Percentiles rank a stretch among this genome's conserved stretches.
These are phyloP conservation scores for Mayetiola destructor DNA, from an alignment of 2,888 invertebrate genomes.

Conservation along the genomic window DNA sequence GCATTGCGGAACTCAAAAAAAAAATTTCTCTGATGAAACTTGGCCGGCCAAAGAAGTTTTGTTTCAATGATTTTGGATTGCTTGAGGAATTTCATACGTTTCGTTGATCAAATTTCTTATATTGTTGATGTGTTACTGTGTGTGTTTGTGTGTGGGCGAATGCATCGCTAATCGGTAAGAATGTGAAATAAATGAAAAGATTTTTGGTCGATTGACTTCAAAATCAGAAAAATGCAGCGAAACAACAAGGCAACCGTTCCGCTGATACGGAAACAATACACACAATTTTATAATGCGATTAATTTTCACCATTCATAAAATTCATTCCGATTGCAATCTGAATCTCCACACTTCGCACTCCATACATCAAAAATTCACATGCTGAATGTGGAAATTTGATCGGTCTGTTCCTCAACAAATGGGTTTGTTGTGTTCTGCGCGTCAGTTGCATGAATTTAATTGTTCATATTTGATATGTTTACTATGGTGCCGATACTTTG, in stretches of 20 bases:
- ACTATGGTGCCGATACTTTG: no score
- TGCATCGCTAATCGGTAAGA: no score
- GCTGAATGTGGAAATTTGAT: no score
- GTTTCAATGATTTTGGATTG: no score
- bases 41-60: no score
- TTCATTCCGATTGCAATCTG: not conserved
- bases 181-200: not conserved
- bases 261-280: slow-evolving; percentile 9
- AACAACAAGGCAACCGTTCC: not conserved
- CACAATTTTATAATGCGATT: slow-evolving; percentile 8
- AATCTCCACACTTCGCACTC: no score
- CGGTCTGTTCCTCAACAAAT: not conserved
- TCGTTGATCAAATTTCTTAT: slow-evolving; percentile 1
- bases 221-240: not conserved
- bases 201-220: not conserved
- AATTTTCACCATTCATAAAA: slow-evolving; percentile 12
- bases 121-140: no score
- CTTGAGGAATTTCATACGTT: not conserved
- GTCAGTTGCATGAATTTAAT: not conserved
- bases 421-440: no score
- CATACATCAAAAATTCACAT: no score
- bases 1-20: no score
- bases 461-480: no score
- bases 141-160: not conserved
- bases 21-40: no score